Evolutionary conservation across 1,140 invertebrate genomes (phyloP).

Genomic region (Bombus superbus): DNA sequence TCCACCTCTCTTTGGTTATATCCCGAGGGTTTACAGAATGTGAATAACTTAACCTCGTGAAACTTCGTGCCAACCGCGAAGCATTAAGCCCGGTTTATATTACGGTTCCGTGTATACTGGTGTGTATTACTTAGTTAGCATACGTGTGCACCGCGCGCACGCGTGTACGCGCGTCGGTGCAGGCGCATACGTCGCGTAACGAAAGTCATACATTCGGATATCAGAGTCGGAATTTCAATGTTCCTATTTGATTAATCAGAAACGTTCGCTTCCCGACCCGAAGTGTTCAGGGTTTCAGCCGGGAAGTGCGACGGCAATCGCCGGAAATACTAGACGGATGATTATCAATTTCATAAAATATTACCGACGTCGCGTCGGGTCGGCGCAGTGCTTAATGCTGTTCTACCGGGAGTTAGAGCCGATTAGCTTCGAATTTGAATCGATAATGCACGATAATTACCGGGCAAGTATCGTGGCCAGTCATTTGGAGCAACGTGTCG

Average conservation of each 20-base stretch:
- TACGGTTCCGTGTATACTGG: slow-evolving; percentile 29
- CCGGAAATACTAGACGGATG: slow-evolving; percentile 39
- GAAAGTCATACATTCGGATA: slow-evolving; percentile 24
- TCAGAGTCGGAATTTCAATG: slow-evolving; percentile 30
- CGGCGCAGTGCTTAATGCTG: background rate
- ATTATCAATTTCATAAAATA: slow-evolving; percentile 62
- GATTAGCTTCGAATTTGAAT: slow-evolving; percentile 32
- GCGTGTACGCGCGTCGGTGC: background rate
- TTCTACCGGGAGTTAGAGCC: slow-evolving; percentile 15
- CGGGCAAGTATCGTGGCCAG: background rate
- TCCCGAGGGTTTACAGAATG: slow-evolving; percentile 53
- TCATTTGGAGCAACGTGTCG: background rate
- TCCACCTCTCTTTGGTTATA: background rate
- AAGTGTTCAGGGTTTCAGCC: background rate
- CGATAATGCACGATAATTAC: slow-evolving; percentile 22
- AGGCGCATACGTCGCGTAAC: slow-evolving; percentile 11
- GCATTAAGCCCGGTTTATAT: slow-evolving; percentile 61
- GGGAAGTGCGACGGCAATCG: background rate
- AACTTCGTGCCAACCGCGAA: slow-evolving; percentile 56
- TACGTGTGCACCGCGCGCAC: background rate
- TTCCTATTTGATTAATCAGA: slow-evolving; percentile 27
- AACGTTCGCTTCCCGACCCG: background rate
- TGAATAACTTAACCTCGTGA: slow-evolving; percentile 58
- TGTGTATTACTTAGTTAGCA: slow-evolving; percentile 55
- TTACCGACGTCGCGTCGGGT: slow-evolving; percentile 23